Evolutionary conservation across 2,888 invertebrate genomes (phyloP).

Genomic region (Palloptera scutellata): DNA sequence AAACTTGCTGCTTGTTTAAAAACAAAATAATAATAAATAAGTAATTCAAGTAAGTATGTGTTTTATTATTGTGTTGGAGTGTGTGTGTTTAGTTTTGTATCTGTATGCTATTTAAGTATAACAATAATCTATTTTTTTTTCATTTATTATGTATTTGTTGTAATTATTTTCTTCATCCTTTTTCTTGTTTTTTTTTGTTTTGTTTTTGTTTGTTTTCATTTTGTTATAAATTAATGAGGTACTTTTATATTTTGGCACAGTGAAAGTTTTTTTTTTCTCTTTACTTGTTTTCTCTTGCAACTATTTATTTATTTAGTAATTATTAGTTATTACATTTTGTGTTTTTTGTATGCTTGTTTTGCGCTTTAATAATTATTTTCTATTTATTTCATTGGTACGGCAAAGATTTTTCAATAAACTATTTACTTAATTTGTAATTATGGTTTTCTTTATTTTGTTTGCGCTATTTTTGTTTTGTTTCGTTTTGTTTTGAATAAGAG

Average conservation of each 20-base stretch:
- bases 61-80: slow-evolving; percentile 23
- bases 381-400: slow-evolving; percentile 49
- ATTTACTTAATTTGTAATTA: slow-evolving; percentile 11
- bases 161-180: slow-evolving; percentile 24
- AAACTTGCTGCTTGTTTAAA: slow-evolving; percentile 36
- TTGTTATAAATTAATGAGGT: slow-evolving; percentile 71
- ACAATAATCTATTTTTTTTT: neutral
- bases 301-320: slow-evolving; percentile 25
- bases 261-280: slow-evolving; percentile 69
- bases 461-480: slow-evolving; percentile 32
- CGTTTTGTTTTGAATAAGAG: slow-evolving; percentile 30
- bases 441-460: slow-evolving; percentile 34
- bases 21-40: slow-evolving; percentile 20
- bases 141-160: slow-evolving; percentile 15
- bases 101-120: slow-evolving; percentile 18
- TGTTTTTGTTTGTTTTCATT: slow-evolving; percentile 33
- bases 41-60: no score
- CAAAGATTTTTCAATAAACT: slow-evolving; percentile 37
- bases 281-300: slow-evolving; percentile 31
- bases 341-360: slow-evolving; percentile 31
- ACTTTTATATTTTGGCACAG: slow-evolving; percentile 81
- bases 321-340: slow-evolving; percentile 31
- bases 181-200: slow-evolving; percentile 32
- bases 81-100: slow-evolving; percentile 27
- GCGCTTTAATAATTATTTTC: slow-evolving; percentile 31